Evolutionary conservation across 2,113 vertebrate genomes (phyloP).

Genomic region (Halichoeres trimaculatus): DNA sequence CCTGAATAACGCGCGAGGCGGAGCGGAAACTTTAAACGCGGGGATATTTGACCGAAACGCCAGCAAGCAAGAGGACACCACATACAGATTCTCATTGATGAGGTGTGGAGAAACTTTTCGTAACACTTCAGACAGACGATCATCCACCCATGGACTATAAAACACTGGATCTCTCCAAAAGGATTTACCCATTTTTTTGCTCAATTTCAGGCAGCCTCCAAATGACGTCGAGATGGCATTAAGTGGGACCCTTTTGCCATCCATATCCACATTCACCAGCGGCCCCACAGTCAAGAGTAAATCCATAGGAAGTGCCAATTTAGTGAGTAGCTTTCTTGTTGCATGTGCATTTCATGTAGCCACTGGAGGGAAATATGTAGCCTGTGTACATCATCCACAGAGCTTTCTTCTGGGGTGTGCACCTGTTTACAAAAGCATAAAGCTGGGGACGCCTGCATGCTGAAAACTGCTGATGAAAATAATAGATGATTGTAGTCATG

Average conservation of each 20-base stretch:
- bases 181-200: conserved; percentile 63
- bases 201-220: conserved; percentile 88
- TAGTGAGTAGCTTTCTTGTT: conserved; percentile 82
- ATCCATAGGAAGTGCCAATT: conserved; percentile 83
- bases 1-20: conserved; percentile 43
- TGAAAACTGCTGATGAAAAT: background rate
- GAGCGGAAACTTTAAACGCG: conserved; percentile 57
- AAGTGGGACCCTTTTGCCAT: conserved; percentile 92
- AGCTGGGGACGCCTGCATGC: conserved; percentile 3
- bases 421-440: conserved; percentile 46
- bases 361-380: background rate
- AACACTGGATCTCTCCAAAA: conserved; percentile 25
- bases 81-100: conserved; percentile 64
- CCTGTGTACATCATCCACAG: conserved; percentile 19
- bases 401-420: conserved; percentile 67
- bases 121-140: background rate
- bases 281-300: conserved; percentile 87
- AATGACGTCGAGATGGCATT: conserved; percentile 96
- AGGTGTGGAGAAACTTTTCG: conserved; percentile 70
- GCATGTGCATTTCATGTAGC: conserved; percentile 4
- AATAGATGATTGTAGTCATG: background rate
- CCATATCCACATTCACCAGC: conserved; percentile 92
- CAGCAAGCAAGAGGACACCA: conserved; percentile 34
- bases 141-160: conserved; percentile 31
- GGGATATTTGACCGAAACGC: conserved; percentile 21